Conservation (phyloP, 2,797 vertebrate species). For the Macropus fuliginosus region DNA sequence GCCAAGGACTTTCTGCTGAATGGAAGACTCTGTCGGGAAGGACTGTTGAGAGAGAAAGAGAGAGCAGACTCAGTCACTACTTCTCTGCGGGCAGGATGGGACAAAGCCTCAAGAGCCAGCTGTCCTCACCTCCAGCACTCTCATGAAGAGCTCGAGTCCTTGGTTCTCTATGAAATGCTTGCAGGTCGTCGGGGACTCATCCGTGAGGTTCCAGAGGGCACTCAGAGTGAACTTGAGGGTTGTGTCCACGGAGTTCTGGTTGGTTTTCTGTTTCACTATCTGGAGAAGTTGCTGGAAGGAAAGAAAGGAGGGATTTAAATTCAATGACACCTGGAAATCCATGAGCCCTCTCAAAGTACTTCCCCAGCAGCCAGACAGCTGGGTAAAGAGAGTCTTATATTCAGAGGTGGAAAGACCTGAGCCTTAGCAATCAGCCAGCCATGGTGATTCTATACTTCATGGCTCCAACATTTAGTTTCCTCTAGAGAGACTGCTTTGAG, state of each 20-base stretch:
- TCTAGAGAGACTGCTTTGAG: not conserved
- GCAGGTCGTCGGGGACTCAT: conserved; percentile 98
- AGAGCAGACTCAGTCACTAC: not conserved
- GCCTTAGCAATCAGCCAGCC: not conserved
- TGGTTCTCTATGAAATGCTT: conserved; percentile 99
- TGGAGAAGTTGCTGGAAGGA: conserved; percentile 95
- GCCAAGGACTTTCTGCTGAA: conserved; percentile 98
- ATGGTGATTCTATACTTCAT: too few species aligned
- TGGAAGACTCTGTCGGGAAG: conserved; percentile 98
- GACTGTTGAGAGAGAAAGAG: conserved; percentile 86
- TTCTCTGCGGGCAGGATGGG: not conserved
- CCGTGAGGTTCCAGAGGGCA: conserved; percentile 99
- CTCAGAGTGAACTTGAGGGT: conserved; percentile 98
- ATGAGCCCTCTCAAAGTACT: not conserved
- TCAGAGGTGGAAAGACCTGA: not conserved
- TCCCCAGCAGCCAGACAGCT: conserved; percentile 22
- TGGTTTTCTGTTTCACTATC: conserved; percentile 98
- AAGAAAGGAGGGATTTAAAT: conserved; percentile 38
- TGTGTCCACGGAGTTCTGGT: conserved; percentile 95
- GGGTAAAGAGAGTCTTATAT: not conserved
- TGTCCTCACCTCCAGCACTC: conserved; percentile 94
- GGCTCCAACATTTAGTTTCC: not conserved
- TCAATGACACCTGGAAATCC: conserved; percentile 8
- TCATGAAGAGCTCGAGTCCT: conserved; percentile 97
- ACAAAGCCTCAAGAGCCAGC: not conserved